Evolutionary conservation across 2,797 vertebrate species (phyloP).

Genomic region (Parambassis ranga): DNA sequence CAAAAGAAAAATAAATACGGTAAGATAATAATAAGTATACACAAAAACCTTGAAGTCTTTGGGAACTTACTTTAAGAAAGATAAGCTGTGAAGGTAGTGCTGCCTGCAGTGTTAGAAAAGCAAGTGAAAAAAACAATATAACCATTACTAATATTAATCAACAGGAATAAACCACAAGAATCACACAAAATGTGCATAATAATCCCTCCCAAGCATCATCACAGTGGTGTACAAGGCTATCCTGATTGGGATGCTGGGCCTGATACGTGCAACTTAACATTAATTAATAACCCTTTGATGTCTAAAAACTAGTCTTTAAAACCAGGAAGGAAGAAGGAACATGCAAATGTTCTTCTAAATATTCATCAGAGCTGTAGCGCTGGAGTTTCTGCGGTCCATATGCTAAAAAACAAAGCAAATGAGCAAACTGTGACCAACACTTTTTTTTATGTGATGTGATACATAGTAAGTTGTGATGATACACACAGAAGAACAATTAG

Average conservation of each 20-base stretch:
- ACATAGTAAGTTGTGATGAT: background rate
- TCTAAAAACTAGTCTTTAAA: background rate
- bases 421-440: background rate
- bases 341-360: background rate
- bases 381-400: background rate
- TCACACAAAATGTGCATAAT: too few relatives aligned
- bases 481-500: constrained; percentile 15
- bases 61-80: too few relatives aligned
- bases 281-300: background rate
- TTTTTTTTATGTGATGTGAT: background rate
- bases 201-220: too few relatives aligned
- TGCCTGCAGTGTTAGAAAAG: too few relatives aligned
- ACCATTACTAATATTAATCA: too few relatives aligned
- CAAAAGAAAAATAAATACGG: too few relatives aligned
- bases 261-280: background rate
- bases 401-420: background rate
- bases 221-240: too few relatives aligned
- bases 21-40: too few relatives aligned
- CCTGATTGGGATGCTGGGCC: background rate
- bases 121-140: too few relatives aligned
- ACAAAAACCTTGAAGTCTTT: too few relatives aligned
- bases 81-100: too few relatives aligned
- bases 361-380: background rate
- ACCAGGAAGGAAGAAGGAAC: background rate
- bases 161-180: too few relatives aligned